phyloP scores from a whole-genome alignment of 2,113 vertebrate species.

The Oncorhynchus tshawytscha region DNA sequence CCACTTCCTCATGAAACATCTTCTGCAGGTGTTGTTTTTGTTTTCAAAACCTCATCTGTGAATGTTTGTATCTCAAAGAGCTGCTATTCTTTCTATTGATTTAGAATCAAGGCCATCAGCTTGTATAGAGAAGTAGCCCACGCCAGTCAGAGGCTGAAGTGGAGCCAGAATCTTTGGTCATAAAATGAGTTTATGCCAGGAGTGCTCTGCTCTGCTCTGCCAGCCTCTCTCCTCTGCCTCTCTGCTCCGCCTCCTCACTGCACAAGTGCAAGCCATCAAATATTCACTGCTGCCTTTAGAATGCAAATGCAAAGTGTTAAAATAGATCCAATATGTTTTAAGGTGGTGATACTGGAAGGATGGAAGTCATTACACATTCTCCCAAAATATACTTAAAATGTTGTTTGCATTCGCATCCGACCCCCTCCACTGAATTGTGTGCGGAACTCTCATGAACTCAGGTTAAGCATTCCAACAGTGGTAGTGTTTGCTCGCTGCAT shows the following conservation, averaged over 20 bases:
- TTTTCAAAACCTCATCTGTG: not conserved
- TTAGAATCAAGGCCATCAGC: conserved; percentile 3
- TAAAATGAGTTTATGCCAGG: conserved; percentile 30
- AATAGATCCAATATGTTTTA: conserved; percentile 51
- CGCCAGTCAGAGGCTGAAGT: not conserved
- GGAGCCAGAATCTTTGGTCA: conserved; percentile 23
- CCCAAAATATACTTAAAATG: conserved; percentile 30
- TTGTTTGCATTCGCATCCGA: conserved; percentile 43
- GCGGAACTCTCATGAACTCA: conserved; percentile 30
- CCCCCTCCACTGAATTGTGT: conserved; percentile 43
- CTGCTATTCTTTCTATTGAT: conserved; percentile 16
- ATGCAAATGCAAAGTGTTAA: conserved; percentile 64
- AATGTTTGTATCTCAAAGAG: not conserved
- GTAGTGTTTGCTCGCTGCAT: conserved; percentile 2
- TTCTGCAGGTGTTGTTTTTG: not conserved
- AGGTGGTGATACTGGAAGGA: conserved; percentile 36
- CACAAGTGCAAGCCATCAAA: conserved; percentile 50
- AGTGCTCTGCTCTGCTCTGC: conserved; percentile 26
- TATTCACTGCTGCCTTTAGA: conserved; percentile 54
- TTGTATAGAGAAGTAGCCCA: conserved; percentile 8
- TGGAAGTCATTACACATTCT: conserved; percentile 49
- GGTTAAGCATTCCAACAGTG: conserved; percentile 24
- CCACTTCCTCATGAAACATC: not conserved
- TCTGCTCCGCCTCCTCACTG: conserved; percentile 3
- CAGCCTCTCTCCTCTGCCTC: conserved; percentile 1